A percentile compares a stretch with the other conserved stretches of the same genome.
Conservation (phyloP, 2,888 invertebrate species). For the Cataglyphis livida region DNA sequence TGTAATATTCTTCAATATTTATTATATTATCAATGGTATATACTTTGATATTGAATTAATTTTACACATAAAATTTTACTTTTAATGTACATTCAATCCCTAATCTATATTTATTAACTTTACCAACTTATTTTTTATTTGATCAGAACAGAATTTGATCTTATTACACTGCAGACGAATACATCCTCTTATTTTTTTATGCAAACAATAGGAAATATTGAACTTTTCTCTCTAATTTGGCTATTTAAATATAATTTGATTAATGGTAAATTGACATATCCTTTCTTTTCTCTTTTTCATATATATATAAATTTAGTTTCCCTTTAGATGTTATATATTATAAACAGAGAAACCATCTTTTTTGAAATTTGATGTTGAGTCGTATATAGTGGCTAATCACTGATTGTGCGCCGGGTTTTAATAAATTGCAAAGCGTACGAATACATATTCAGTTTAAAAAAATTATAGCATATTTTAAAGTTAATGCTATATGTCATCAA, state of each 20-base stretch:
- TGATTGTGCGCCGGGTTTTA: not conserved
- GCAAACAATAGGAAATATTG: constrained; percentile 69
- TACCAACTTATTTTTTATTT: too few species aligned
- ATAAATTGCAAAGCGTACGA: not conserved
- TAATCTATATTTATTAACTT: constrained; percentile 43
- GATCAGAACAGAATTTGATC: constrained; percentile 70
- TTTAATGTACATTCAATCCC: not conserved
- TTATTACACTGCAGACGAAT: constrained; percentile 62
- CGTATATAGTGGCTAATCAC: too few species aligned
- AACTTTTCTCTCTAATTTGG: constrained; percentile 72
- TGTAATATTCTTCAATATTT: not conserved
- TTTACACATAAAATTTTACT: constrained; percentile 44
- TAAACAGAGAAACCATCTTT: too few species aligned
- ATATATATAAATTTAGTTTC: too few species aligned
- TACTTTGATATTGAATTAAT: constrained; percentile 54
- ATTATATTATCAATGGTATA: constrained; percentile 14
- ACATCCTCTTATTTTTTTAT: constrained; percentile 60
- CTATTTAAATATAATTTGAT: constrained; percentile 77
- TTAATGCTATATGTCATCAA: not conserved
- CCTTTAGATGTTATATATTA: too few species aligned
- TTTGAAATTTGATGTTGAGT: too few species aligned
- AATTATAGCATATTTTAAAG: not conserved
- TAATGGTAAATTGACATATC: constrained; percentile 77
- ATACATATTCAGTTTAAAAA: not conserved
- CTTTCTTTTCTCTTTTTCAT: constrained; percentile 47